Percentiles rank a stretch among this genome's conserved stretches.
phyloP scores from a whole-genome alignment of 1,140 invertebrate species.

The Papilio aristodemus region DNA sequence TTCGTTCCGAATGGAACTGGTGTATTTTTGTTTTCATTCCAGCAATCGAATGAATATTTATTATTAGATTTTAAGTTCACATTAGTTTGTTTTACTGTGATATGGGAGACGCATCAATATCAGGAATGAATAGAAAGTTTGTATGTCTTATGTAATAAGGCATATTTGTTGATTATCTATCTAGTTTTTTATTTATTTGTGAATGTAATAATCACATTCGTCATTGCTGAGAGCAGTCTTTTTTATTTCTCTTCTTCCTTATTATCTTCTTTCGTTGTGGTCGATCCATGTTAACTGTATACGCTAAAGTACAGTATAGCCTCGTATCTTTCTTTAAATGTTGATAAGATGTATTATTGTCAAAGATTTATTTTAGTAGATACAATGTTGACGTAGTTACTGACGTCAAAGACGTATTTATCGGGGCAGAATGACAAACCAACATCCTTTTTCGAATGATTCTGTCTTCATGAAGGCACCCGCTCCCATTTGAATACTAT shows the following conservation, averaged over 20 bases:
- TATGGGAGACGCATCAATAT: neutral
- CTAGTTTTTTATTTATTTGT: too few species aligned
- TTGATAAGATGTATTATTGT: neutral
- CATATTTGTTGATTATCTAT: too few species aligned
- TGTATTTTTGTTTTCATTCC: slow-evolving; percentile 23
- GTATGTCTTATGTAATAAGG: too few species aligned
- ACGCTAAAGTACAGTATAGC: too few species aligned
- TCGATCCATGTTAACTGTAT: too few species aligned
- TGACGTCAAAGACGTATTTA: slow-evolving; percentile 24
- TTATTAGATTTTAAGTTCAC: neutral
- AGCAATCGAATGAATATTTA: neutral
- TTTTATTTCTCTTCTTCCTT: too few species aligned
- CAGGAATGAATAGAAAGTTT: too few species aligned
- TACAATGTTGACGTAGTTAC: neutral
- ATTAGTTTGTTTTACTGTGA: neutral
- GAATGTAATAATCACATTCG: too few species aligned
- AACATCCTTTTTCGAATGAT: slow-evolving; percentile 42
- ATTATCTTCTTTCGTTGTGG: too few species aligned
- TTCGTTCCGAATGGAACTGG: slow-evolving; percentile 20
- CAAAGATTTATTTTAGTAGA: neutral
- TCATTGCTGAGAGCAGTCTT: too few species aligned
- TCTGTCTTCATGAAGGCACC: slow-evolving; percentile 37
- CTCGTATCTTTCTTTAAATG: neutral
- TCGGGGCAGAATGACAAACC: slow-evolving; percentile 2
- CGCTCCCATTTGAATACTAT: slow-evolving; percentile 55